phyloP scores from a whole-genome alignment of 2,888 invertebrate species.

The Metallyticus violacea region DNA sequence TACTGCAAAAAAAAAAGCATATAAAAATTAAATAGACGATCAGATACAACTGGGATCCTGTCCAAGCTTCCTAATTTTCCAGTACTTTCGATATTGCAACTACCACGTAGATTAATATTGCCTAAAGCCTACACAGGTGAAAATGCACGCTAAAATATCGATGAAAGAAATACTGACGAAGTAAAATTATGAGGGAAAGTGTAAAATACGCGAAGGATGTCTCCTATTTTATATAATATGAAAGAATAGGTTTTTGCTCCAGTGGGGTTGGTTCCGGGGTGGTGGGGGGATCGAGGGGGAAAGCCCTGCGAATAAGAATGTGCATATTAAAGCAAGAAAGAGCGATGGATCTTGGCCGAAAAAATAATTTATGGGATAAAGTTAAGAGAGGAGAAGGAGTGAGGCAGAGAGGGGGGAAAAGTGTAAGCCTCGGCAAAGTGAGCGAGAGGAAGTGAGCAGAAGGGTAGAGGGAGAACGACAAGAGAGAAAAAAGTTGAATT shows the following conservation, averaged over 20 bases:
- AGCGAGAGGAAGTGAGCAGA: conserved; percentile 14
- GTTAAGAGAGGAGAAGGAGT: neutral
- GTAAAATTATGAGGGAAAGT: neutral
- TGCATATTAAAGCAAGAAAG: conserved; percentile 26
- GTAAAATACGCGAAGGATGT: neutral
- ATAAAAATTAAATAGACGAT: no score
- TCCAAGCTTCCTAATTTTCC: no score
- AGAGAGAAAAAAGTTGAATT: conserved; percentile 10
- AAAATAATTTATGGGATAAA: conserved; percentile 13
- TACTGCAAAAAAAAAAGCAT: no score
- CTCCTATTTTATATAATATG: neutral
- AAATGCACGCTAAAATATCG: neutral
- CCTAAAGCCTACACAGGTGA: neutral
- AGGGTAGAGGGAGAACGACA: neutral
- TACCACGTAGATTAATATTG: no score
- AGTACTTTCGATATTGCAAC: no score
- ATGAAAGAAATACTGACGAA: neutral
- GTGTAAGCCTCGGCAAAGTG: conserved; percentile 16
- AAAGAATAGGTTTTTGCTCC: neutral
- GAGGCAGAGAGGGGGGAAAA: conserved; percentile 7
- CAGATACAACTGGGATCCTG: no score
- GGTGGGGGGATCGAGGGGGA: neutral
- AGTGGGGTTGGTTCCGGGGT: neutral
- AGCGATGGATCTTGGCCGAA: conserved; percentile 26
- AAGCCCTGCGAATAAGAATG: conserved; percentile 26